Evolutionary conservation across 2,113 vertebrate species (phyloP), one percentile per base, ranked within the genome.

Genomic region (Petroica traversi): DNA sequence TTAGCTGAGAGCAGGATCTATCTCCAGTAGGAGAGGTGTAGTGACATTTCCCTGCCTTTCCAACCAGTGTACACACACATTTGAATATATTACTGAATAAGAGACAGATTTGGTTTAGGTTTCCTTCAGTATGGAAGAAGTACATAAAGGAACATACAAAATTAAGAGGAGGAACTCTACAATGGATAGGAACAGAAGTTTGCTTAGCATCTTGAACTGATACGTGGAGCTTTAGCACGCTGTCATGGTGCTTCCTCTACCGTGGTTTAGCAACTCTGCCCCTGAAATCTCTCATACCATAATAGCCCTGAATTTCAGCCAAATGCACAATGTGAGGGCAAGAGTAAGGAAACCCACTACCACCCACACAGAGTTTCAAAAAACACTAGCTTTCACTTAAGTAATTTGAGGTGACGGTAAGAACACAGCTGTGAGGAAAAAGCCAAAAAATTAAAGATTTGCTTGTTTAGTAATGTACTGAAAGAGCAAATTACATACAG

Each of bases 1-100:
- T 68, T 19, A 20, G 4, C n/a, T n/a, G n/a, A n/a, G n/a, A n/a
- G n/a, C n/a, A n/a, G n/a, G n/a, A n/a, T n/a, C n/a, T n/a, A 2
- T 5, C 13, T 23, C 16, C 18, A 4, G 1, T 1, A 38, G 15
- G 16, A 61, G 17, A 55, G 0, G 2, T 3, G 5, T 3, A 5
- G 23, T 15, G 5, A 36, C 5, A 31, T 3, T 6, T 25, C 31
- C 12, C 48, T 3, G 1, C 43, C n/a, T 66, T 59, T 38, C 74
- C 31, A 52, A 55, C 36, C 51, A 88, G 25, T 34, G n/a, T 7
- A 19, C 2, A 12, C 8, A 17, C 6, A 9, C 8, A 29, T 29
- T 15, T 13, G 6, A 22, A 4, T 31, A 34, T 15, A 12, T 34
- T 52, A 59, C 1, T 52, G 0, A 75, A 0, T 22, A 40, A 33